Evolutionary conservation across 2,888 invertebrate genomes (phyloP).

Genomic region (Protophormia terraenovae): DNA sequence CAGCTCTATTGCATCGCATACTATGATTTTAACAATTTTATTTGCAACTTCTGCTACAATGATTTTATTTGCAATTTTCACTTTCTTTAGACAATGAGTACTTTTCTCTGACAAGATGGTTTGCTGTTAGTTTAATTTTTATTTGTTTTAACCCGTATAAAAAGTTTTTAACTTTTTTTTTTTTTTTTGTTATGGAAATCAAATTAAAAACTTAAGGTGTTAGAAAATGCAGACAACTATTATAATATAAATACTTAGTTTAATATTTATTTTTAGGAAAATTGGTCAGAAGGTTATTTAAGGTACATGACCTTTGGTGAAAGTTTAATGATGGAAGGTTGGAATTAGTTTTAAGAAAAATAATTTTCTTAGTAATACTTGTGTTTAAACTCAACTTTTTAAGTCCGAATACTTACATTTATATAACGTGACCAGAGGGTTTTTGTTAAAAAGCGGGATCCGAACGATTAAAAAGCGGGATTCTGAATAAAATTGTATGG

Average conservation of each 20-base stretch:
- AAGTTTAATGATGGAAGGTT: not conserved
- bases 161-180: conserved; percentile 20
- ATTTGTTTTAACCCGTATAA: conserved; percentile 39
- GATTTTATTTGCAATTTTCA: conserved; percentile 50
- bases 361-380: too few species aligned
- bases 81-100: conserved; percentile 35
- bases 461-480: too few species aligned
- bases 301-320: not conserved
- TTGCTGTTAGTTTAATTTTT: not conserved
- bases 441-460: too few species aligned
- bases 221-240: conserved; percentile 11
- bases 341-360: not conserved
- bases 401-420: too few species aligned
- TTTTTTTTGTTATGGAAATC: conserved; percentile 19
- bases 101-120: not conserved
- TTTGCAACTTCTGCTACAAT: conserved; percentile 51
- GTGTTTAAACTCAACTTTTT: too few species aligned
- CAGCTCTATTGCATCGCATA: conserved; percentile 16
- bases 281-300: not conserved
- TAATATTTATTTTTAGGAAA: not conserved
- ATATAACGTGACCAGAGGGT: too few species aligned
- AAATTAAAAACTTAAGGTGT: conserved; percentile 25
- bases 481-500: too few species aligned
- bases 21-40: conserved; percentile 30
- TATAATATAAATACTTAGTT: not conserved